A percentile compares a stretch with the other conserved stretches of the same genome.
Evolutionary conservation across 1,140 invertebrate genomes (phyloP).

Genomic region (Cydia pomonella): DNA sequence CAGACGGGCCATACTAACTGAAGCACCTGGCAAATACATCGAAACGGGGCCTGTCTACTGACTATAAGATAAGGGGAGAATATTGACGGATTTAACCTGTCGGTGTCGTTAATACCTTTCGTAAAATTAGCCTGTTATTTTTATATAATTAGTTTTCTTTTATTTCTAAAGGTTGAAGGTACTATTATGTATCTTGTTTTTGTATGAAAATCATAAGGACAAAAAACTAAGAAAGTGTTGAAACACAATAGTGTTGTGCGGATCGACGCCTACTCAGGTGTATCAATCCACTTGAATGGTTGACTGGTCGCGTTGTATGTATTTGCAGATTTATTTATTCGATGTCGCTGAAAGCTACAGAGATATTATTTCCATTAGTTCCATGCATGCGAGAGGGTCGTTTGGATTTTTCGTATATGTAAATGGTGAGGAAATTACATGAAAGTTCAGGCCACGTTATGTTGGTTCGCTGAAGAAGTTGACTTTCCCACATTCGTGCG

Average conservation of each 20-base stretch:
- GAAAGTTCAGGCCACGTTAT: too few relatives aligned
- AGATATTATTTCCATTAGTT: neutral
- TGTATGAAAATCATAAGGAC: neutral
- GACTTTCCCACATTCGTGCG: neutral
- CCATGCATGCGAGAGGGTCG: neutral
- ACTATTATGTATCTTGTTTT: neutral
- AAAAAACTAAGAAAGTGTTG: slow-evolving; percentile 1
- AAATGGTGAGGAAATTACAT: too few relatives aligned
- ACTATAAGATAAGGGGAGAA: too few relatives aligned
- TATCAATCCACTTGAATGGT: slow-evolving; percentile 15
- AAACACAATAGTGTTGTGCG: slow-evolving; percentile 10
- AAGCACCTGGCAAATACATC: too few relatives aligned
- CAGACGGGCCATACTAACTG: too few relatives aligned
- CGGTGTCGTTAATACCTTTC: neutral
- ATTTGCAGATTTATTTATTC: slow-evolving; percentile 6
- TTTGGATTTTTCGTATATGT: neutral
- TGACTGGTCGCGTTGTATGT: neutral
- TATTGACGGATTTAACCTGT: too few relatives aligned
- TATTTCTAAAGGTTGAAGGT: neutral
- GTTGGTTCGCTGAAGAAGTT: neutral
- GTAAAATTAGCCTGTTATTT: neutral
- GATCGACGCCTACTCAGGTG: slow-evolving; percentile 6
- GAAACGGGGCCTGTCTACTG: too few relatives aligned
- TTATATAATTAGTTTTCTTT: neutral
- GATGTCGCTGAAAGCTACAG: neutral